These are phyloP conservation scores for Cryptophagus acutangulus DNA, from an alignment of 2,888 invertebrate genomes.

Conservation along the genomic window DNA sequence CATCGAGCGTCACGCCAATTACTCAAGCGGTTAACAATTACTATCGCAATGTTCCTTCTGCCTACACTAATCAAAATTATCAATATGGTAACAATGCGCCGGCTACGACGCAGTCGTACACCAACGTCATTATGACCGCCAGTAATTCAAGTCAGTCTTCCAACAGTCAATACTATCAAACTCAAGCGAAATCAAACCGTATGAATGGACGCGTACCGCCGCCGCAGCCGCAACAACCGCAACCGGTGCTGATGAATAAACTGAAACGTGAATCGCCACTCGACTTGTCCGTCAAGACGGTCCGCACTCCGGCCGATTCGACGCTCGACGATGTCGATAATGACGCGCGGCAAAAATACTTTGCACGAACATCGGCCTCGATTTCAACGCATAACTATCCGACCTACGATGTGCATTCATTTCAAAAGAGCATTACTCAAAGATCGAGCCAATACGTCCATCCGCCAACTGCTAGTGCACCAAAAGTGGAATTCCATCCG, in stretches of 20 bases:
- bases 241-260: conserved; percentile 24
- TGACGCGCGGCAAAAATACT: conserved; percentile 34
- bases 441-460: conserved; percentile 34
- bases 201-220: conserved; percentile 13
- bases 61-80: conserved; percentile 22
- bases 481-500: conserved; percentile 75
- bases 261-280: conserved; percentile 72
- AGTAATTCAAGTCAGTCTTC: conserved; percentile 34
- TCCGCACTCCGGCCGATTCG: conserved; percentile 83
- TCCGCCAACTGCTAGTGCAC: conserved; percentile 51
- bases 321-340: conserved; percentile 57
- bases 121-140: conserved; percentile 40
- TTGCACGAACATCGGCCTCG: conserved; percentile 34
- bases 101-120: conserved; percentile 28
- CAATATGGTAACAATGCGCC: conserved; percentile 34
- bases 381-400: conserved; percentile 37
- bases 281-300: conserved; percentile 84
- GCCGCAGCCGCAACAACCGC: conserved; percentile 13
- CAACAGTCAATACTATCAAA: conserved; percentile 38
- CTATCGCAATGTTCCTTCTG: conserved; percentile 16
- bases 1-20: conserved; percentile 22
- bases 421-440: conserved; percentile 35
- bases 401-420: conserved; percentile 35
- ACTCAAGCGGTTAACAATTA: conserved; percentile 21
- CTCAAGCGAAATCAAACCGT: conserved; percentile 14